Evolutionary conservation across 2,113 vertebrate genomes (phyloP), one percentile per base, ranked within the genome.

Genomic region (Poeciliopsis turrubarensis): DNA sequence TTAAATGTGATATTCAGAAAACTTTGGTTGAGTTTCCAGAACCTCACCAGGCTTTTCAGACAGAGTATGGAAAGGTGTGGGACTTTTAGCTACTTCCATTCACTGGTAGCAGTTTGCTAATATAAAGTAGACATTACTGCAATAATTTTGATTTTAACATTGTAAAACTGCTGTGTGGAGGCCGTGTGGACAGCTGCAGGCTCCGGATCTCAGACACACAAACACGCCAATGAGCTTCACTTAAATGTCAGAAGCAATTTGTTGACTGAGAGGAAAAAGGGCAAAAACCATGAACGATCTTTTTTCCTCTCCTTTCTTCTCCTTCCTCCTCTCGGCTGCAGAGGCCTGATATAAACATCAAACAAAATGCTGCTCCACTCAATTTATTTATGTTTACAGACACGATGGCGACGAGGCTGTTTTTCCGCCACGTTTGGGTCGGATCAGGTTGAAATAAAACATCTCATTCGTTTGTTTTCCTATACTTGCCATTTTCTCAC

Each of bases 211-310:
- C 74, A 25, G 1, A 30, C 68, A 60, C 26, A 67, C 83, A 34
- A 73, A 61, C 65, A 37, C n/a, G 12, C 32, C 14, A 30, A n/a
- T 26, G 68, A 8, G 27, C 73, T 78, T 89, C 91, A 90, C 83
- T 93, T 65, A 96, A 95, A 96, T 95, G 95, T 96, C 96, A 96
- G 82, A 90, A 90, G 83, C 90, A 93, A 95, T 96, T 95, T 94
- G 80, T 91, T 91, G 87, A 91, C 84, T 78, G 79, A 84, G 61
- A 77, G 85, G 86, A 94, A 90, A 94, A 93, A 92, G 89, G 92
- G 93, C 82, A 82, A 74, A 73, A 66, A 70, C 73, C 68, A 61
- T 75, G 79, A 78, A 79, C 79, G 75, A 86, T 87, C 73, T 82
- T 65, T 60, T 32, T 66, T 69, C 4, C 60, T 14, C 67, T 27